These are phyloP conservation scores for Drosophila pseudotalamancana DNA, from an alignment of 2,888 invertebrate species.

Conservation along the genomic window DNA sequence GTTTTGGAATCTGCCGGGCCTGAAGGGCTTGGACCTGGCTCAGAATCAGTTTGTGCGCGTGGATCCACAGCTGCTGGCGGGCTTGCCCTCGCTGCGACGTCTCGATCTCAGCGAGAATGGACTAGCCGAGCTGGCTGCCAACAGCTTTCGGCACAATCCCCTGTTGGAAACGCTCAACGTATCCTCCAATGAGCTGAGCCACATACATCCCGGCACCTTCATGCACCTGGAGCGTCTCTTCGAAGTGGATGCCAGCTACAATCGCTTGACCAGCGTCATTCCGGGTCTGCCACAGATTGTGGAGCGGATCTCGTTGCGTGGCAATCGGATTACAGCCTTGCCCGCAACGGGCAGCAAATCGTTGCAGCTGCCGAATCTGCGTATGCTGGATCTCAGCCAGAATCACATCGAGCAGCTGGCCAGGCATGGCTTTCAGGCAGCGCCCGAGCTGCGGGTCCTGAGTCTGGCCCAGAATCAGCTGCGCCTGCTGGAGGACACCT, in stretches of 20 bases:
- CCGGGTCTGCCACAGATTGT: slow-evolving; percentile 91
- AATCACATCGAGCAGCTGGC: slow-evolving; percentile 90
- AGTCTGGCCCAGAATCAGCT: slow-evolving; percentile 91
- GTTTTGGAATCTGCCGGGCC: slow-evolving; percentile 92
- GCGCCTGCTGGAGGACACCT: slow-evolving; percentile 88
- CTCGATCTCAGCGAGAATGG: slow-evolving; percentile 91
- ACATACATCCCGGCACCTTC: slow-evolving; percentile 91
- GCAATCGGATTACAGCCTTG: slow-evolving; percentile 89
- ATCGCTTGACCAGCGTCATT: slow-evolving; percentile 90
- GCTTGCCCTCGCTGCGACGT: slow-evolving; percentile 90
- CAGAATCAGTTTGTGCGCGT: slow-evolving; percentile 90
- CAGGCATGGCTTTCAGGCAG: slow-evolving; percentile 87
- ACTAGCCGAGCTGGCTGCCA: slow-evolving; percentile 89
- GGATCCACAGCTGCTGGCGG: slow-evolving; percentile 89
- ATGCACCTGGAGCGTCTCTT: slow-evolving; percentile 90
- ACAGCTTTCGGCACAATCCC: slow-evolving; percentile 89
- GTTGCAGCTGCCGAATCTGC: slow-evolving; percentile 89
- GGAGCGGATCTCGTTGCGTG: slow-evolving; percentile 89
- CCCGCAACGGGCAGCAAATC: slow-evolving; percentile 88
- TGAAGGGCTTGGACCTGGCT: slow-evolving; percentile 93
- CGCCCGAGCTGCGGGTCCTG: slow-evolving; percentile 88
- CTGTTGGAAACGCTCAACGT: slow-evolving; percentile 92
- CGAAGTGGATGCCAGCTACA: slow-evolving; percentile 91
- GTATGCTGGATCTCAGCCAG: slow-evolving; percentile 90
- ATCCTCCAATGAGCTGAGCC: slow-evolving; percentile 89